These are phyloP conservation scores for Stylophora pistillata DNA, from an alignment of 64 coral and sea anemone genomes.

Conservation along the genomic window DNA sequence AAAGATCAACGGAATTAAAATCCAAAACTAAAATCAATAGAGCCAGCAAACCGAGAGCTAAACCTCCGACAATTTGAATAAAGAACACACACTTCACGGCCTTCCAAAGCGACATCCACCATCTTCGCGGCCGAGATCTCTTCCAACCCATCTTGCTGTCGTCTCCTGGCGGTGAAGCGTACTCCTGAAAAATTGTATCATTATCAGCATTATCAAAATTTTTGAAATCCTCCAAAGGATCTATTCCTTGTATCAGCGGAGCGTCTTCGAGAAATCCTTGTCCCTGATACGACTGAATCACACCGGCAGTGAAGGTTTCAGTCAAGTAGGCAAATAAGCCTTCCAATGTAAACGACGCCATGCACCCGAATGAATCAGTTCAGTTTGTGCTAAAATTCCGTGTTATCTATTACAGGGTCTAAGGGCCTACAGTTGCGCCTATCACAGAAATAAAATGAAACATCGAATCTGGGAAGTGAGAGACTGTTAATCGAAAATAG, in stretches of 20 bases:
- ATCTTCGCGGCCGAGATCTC: conserved; percentile 28
- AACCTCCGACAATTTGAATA: conserved; percentile 46
- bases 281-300: conserved; percentile 33
- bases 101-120: conserved; percentile 41
- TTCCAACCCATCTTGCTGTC: conserved; percentile 36
- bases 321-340: not conserved
- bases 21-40: conserved; percentile 57
- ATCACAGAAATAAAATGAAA: too few relatives aligned
- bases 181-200: conserved; percentile 78
- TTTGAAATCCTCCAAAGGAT: conserved; percentile 54
- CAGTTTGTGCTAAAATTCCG: too few relatives aligned
- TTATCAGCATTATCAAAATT: conserved; percentile 32
- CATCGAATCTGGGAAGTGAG: too few relatives aligned
- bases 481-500: too few relatives aligned
- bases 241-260: not conserved
- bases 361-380: not conserved
- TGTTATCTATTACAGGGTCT: too few relatives aligned
- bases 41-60: conserved; percentile 40
- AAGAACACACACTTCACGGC: conserved; percentile 26
- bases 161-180: conserved; percentile 21
- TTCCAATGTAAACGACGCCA: conserved; percentile 6
- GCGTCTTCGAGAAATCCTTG: not conserved
- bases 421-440: too few relatives aligned
- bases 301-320: conserved; percentile 20
- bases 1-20: conserved; percentile 69